Evolutionary conservation across 2,888 invertebrate genomes (phyloP), one percentile per base, ranked within the genome.

Genomic region (Drosophila austrosaltans): DNA sequence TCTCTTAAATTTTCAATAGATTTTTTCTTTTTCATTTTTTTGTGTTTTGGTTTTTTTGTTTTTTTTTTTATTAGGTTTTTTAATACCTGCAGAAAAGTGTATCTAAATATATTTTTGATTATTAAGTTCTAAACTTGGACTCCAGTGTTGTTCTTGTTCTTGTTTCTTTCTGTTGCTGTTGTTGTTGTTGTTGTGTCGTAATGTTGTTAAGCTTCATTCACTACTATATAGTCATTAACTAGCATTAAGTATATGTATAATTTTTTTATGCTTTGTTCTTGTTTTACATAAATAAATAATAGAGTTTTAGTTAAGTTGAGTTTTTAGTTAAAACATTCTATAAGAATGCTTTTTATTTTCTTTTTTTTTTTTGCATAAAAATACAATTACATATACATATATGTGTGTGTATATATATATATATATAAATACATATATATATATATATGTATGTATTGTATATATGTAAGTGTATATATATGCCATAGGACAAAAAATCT

Each of bases 41-140:
- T 36, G 36, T 36, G 32, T 48, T 22, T 48, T 48, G 3, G 3
- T 74, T 63, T 65, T 67, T 79, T 63, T 69, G 57, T 69, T 57
- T 20, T 12, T 64, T 63, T 40, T 65, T 36, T 30, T 48, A 8
- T 59, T 60, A 40, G 28, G 48, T 16, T 69, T 77, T 75, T 75
- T 75, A 75, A 86, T 84, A 89, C 87, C 87, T 85, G 85, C 89
- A 87, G 89, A 86, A 86, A 86, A 89, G 85, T 85, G 87, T 86
- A 87, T 87, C 85, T 86, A 86, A 86, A 86, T 86, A 86, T 86
- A 86, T 87, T 86, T 85, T 86, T 86, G 89, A 86, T 86, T 86
- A 86, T 82, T 86, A 89, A 86, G 85, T 86, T 86, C 85, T 86
- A 89, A 86, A 89, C 81, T 86, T 86, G 85, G 85, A 86, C 85